phyloP scores from a whole-genome alignment of 2,888 invertebrate species.

The Eristalis pertinax region DNA sequence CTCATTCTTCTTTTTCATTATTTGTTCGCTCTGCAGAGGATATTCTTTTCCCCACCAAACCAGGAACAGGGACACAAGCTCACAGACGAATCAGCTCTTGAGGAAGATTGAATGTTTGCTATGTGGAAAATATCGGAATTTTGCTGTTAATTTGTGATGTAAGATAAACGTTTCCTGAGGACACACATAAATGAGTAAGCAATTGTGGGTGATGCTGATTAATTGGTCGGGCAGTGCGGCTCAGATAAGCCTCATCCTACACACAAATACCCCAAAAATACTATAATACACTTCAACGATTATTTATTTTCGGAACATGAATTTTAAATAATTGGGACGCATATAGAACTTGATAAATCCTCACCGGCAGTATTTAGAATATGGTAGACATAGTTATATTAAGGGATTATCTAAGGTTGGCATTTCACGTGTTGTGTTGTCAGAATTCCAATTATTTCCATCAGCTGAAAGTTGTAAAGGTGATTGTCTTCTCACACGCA shows the following conservation, averaged over 20 bases:
- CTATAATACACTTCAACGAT: not conserved
- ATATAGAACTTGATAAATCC: not conserved
- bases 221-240: slow-evolving; percentile 32
- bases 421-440: not conserved
- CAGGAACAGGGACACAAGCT: not conserved
- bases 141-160: slow-evolving; percentile 66
- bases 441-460: not conserved
- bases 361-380: not conserved
- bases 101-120: slow-evolving; percentile 63
- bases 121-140: slow-evolving; percentile 54
- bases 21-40: not conserved
- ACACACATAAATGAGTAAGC: slow-evolving; percentile 63
- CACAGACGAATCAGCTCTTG: slow-evolving; percentile 17
- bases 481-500: not conserved
- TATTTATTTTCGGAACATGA: slow-evolving; percentile 2
- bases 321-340: not conserved
- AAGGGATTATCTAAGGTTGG: not conserved
- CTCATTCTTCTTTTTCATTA: not conserved
- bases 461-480: too few relatives aligned
- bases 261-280: not conserved
- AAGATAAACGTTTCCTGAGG: slow-evolving; percentile 49
- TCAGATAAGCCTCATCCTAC: not conserved
- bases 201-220: slow-evolving; percentile 59
- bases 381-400: not conserved
- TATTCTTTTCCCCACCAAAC: not conserved